Evolutionary conservation across 1,140 invertebrate genomes (phyloP), one percentile per base, ranked within the genome.

Genomic region (Drosophila miranda): DNA sequence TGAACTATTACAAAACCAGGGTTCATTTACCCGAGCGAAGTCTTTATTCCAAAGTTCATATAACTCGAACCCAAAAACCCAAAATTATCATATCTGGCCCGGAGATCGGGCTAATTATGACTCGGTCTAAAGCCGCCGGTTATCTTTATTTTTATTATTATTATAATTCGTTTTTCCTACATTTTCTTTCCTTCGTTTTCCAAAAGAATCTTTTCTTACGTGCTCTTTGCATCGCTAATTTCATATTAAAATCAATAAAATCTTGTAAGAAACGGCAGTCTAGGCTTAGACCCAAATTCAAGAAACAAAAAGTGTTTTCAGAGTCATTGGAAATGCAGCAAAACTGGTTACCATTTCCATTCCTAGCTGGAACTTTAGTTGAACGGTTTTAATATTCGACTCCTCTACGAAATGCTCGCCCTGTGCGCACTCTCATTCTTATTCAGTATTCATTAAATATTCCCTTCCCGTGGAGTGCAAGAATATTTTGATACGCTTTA

Each of bases 401-500:
- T 76, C 23, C 26, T 16, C 63, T 46, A 41, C 43, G 2, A 57
- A 69, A 60, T 53, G 51, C 55, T 26, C 23, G 38, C 54, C 51
- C 53, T 68, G 57, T 63, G 44, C 68, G 58, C 54, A 73, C 67
- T 58, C 77, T 55, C 42, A 48, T 57, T 55, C 72, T 54, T 58
- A 78, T 78, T 75, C 66, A 66, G 55, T 70, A 78, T 82, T 83
- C 79, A 83, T 83, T 79, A 80, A 64, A 76, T 84, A 83, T 84
- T 74, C 66, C 49, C 55, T 44, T 11, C 11, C 3, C 11, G 3
- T 2, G 48, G 75, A 75, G 38, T 73, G 78, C 67, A 77, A 66
- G 43, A 78, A 83, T 45, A 62, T 63, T 52, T 19, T 14, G 8
- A 44, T 56, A 42, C 69, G 23, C 66, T 68, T 13, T 1, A 5